A percentile compares a stretch with the other conserved stretches of the same genome.
Conservation (phyloP, 2,113 vertebrate genomes). For the Anseranas semipalmata region DNA sequence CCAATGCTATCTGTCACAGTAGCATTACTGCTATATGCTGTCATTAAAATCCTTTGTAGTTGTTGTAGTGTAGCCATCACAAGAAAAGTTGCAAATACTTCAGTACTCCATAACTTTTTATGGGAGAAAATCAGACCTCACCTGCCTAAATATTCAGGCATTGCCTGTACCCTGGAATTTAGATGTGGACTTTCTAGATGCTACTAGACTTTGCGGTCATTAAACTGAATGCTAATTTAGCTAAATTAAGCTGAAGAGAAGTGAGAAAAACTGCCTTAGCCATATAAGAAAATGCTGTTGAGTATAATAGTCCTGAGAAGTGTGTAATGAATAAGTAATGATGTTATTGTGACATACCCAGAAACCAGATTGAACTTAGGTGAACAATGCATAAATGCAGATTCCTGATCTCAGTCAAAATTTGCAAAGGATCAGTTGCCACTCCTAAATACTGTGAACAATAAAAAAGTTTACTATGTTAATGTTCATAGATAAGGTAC, state of each 20-base stretch:
- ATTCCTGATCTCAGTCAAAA: neutral
- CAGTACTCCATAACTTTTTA: neutral
- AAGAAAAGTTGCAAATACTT: neutral
- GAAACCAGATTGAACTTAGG: neutral
- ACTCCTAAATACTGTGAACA: neutral
- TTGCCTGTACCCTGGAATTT: neutral
- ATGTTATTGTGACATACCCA: neutral
- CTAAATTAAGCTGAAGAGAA: neutral
- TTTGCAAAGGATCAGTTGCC: neutral
- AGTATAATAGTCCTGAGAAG: too few relatives aligned
- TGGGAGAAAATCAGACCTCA: neutral
- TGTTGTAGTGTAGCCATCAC: neutral
- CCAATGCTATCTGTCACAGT: neutral
- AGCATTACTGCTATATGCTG: neutral
- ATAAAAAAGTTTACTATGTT: neutral
- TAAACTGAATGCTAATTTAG: neutral
- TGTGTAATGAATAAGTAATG: too few relatives aligned
- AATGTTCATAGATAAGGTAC: neutral
- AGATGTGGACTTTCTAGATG: neutral
- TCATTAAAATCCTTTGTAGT: too few relatives aligned
- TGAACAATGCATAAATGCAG: neutral
- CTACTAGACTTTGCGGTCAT: neutral
- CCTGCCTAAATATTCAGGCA: neutral
- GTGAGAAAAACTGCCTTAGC: too few relatives aligned
- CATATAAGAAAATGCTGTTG: too few relatives aligned